A percentile compares a stretch with the other conserved stretches of the same genome.
Evolutionary conservation across 2,113 vertebrate genomes (phyloP).

Genomic region (Gymnocephalus cernua): DNA sequence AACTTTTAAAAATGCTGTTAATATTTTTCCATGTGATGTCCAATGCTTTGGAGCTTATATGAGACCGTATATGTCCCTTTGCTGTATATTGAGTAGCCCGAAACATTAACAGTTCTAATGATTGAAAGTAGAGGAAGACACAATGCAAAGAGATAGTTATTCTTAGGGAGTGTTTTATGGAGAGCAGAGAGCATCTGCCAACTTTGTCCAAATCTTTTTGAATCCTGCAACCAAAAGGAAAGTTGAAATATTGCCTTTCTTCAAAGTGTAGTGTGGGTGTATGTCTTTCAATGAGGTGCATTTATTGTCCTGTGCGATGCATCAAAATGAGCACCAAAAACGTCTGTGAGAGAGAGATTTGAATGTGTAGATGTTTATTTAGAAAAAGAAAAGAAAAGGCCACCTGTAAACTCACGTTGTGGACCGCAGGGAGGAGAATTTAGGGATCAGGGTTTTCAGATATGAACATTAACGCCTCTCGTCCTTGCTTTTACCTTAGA

Average conservation of each 20-base stretch:
- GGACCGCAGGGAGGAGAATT: slow-evolving; percentile 4
- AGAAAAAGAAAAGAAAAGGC: neutral
- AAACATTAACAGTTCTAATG: slow-evolving; percentile 39
- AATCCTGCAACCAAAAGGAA: slow-evolving; percentile 61
- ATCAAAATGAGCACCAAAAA: slow-evolving; percentile 13
- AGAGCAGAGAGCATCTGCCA: slow-evolving; percentile 30
- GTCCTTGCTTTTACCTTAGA: neutral
- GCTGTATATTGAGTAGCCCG: slow-evolving; percentile 57
- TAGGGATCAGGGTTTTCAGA: slow-evolving; percentile 40
- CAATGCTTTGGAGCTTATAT: slow-evolving; percentile 61
- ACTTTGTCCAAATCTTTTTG: slow-evolving; percentile 38
- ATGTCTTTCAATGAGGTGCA: slow-evolving; percentile 37
- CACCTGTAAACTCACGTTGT: neutral
- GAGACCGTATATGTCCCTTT: slow-evolving; percentile 67
- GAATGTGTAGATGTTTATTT: slow-evolving; percentile 39
- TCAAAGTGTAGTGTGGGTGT: slow-evolving; percentile 35
- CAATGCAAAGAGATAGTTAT: slow-evolving; percentile 35
- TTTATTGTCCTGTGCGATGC: slow-evolving; percentile 35
- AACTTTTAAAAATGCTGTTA: slow-evolving; percentile 70
- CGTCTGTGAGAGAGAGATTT: slow-evolving; percentile 10
- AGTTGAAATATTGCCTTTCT: slow-evolving; percentile 55
- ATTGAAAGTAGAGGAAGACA: slow-evolving; percentile 32
- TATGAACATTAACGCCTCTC: slow-evolving; percentile 12
- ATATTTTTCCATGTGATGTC: slow-evolving; percentile 75
- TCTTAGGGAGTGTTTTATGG: slow-evolving; percentile 19